Evolutionary conservation across 2,113 vertebrate genomes (phyloP).

Genomic region (Puma concolor): DNA sequence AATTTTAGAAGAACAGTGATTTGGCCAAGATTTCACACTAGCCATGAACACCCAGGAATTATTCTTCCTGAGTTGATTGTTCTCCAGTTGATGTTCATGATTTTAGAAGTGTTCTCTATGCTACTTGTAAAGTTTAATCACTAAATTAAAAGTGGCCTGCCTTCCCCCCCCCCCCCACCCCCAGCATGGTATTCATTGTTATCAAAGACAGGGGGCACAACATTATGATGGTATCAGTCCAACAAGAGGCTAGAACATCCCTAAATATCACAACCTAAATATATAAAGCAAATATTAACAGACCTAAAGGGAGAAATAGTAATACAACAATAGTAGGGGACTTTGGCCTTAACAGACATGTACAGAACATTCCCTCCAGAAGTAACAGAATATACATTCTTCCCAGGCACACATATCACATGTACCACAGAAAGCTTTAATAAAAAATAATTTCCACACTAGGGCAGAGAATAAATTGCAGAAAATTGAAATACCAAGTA

Average conservation of each 20-base stretch:
- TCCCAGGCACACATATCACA: neutral
- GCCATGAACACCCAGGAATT: neutral
- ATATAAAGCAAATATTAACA: neutral
- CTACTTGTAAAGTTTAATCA: neutral
- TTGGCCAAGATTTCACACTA: neutral
- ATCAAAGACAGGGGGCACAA: neutral
- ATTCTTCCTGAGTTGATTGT: neutral
- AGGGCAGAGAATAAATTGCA: neutral
- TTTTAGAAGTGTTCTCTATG: neutral
- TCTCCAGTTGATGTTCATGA: neutral
- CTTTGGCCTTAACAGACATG: neutral
- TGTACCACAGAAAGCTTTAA: neutral
- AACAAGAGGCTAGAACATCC: neutral
- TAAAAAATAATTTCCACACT: neutral
- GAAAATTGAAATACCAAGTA: neutral
- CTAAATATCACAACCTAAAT: neutral
- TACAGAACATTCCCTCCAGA: neutral
- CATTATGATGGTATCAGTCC: neutral
- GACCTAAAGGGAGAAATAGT: neutral
- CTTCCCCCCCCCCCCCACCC: neutral
- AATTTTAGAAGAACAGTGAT: neutral
- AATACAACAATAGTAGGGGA: neutral
- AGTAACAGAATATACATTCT: neutral
- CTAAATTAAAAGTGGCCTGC: neutral
- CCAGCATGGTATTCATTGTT: neutral